Conservation (phyloP, 2,797 vertebrate genomes). For the Lemur catta region DNA sequence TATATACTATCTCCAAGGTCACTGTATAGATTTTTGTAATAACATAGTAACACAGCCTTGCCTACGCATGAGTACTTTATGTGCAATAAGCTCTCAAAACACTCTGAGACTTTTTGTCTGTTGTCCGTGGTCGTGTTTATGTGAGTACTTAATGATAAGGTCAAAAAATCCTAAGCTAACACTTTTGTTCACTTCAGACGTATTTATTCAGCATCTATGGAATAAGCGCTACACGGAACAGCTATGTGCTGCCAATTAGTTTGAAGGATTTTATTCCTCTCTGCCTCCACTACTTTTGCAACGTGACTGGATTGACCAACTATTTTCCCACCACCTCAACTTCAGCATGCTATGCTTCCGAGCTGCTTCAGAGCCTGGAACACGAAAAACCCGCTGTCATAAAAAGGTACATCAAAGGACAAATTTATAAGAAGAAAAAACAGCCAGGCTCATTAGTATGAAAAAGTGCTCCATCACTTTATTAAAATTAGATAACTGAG, state of each 20-base stretch:
- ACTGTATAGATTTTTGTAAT: neutral
- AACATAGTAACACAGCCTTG: fast-evolving
- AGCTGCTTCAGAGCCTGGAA: fast-evolving
- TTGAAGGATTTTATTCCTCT: neutral
- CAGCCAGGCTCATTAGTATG: neutral
- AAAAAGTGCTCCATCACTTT: constrained; percentile 29
- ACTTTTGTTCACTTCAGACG: neutral
- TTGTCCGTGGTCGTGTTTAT: fast-evolving
- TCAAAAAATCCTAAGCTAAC: neutral
- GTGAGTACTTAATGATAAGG: neutral
- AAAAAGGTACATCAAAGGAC: neutral
- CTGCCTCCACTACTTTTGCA: neutral
- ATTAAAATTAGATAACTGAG: constrained; percentile 44
- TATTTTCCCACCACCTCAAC: neutral
- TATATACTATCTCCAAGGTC: neutral
- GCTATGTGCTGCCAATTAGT: neutral
- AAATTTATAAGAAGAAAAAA: neutral
- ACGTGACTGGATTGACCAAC: fast-evolving
- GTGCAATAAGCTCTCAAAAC: neutral
- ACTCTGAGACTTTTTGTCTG: fast-evolving
- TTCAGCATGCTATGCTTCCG: neutral
- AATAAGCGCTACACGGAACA: neutral
- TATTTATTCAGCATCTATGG: neutral
- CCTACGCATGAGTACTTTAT: neutral
- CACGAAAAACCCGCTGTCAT: neutral